phyloP scores from a whole-genome alignment of 2,113 vertebrate genomes.

The Scomber colias region DNA sequence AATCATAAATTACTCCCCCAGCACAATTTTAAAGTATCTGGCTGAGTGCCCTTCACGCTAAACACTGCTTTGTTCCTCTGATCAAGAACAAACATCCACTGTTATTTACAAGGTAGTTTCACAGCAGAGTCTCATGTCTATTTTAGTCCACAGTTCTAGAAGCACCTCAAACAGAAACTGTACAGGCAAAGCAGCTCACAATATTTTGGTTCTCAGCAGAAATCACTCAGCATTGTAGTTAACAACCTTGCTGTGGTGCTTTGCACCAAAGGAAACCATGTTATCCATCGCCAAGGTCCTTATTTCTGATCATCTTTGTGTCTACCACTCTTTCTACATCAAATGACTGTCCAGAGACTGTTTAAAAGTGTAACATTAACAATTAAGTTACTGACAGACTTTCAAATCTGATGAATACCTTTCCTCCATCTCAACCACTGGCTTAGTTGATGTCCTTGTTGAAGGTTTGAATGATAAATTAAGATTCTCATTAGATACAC shows the following conservation, averaged over 20 bases:
- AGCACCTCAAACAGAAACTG: not conserved
- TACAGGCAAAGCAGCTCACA: not conserved
- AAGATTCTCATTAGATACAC: no score
- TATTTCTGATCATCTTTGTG: no score
- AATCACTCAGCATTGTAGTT: not conserved
- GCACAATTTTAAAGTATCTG: not conserved
- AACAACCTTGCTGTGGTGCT: not conserved
- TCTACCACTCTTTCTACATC: no score
- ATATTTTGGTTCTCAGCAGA: not conserved
- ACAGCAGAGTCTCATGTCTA: not conserved
- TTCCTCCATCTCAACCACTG: no score
- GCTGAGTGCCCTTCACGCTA: no score
- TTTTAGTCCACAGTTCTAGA: not conserved
- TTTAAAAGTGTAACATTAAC: no score
- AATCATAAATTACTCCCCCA: not conserved
- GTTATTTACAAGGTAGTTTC: not conserved
- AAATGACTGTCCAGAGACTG: no score
- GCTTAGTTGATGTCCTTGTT: no score
- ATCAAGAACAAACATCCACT: not conserved
- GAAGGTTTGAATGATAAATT: no score
- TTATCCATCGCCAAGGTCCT: no score
- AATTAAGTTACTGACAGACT: no score
- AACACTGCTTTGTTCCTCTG: not conserved
- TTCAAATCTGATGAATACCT: no score
- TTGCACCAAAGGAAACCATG: conserved; percentile 24